A percentile compares a stretch with the other conserved stretches of the same genome.
Evolutionary conservation across 2,797 vertebrate species (phyloP).

Genomic region (Acrocephalus scirpaceus): DNA sequence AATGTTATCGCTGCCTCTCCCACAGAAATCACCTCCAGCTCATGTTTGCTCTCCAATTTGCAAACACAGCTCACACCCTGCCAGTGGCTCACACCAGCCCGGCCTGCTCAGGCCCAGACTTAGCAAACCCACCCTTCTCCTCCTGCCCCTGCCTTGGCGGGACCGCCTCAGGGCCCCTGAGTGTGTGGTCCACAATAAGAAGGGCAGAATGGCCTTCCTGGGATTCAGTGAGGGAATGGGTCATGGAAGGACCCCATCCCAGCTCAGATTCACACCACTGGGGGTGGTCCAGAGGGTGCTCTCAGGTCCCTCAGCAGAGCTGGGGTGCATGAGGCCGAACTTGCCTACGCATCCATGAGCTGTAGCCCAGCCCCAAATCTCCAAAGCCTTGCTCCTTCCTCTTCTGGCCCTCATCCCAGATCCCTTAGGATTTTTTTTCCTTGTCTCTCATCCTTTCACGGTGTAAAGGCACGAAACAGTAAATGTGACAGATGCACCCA

Average conservation of each 20-base stretch:
- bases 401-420: not conserved
- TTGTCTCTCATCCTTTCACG: not conserved
- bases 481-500: fast-evolving
- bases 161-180: not conserved
- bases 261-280: not conserved
- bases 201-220: not conserved
- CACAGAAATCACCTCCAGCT: conserved; percentile 37
- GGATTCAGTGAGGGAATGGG: not conserved
- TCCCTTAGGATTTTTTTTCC: not conserved
- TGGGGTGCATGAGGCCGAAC: not conserved
- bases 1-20: conserved; percentile 71
- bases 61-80: conserved; percentile 66
- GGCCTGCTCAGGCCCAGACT: not conserved
- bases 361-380: not conserved
- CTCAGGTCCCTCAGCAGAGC: not conserved
- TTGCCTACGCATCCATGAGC: not conserved
- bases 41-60: conserved; percentile 55
- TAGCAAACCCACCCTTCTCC: not conserved
- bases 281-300: not conserved
- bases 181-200: not conserved
- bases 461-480: not conserved
- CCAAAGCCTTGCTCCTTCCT: not conserved
- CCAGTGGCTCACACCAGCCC: not conserved
- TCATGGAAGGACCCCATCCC: not conserved
- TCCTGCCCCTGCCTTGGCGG: not conserved